Evolutionary conservation across 2,113 vertebrate species (phyloP).

Genomic region (Catharus bicknelli): DNA sequence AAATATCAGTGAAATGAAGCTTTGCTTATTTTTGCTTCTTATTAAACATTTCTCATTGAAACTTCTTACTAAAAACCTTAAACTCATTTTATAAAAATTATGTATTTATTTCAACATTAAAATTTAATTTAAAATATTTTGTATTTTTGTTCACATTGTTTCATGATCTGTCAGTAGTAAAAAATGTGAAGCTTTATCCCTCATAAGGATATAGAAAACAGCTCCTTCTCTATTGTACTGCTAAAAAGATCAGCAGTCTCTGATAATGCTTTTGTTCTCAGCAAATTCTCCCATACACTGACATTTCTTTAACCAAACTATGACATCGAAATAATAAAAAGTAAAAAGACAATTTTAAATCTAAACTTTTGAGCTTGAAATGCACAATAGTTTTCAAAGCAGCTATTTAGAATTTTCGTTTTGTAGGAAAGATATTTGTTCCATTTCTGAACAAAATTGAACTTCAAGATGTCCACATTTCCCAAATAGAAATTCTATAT

Average conservation of each 20-base stretch:
- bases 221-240: not conserved
- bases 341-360: conserved; percentile 13
- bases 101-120: not conserved
- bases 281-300: not conserved
- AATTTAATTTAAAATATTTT: conserved; percentile 14
- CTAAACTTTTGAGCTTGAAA: conserved; percentile 39
- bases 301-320: not conserved
- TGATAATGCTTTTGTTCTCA: conserved; percentile 34
- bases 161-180: not conserved
- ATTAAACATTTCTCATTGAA: not conserved
- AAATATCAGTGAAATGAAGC: not conserved
- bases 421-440: conserved; percentile 45
- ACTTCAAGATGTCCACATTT: conserved; percentile 58
- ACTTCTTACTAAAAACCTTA: not conserved
- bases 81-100: conserved; percentile 1
- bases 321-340: not conserved
- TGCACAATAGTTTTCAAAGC: conserved; percentile 18
- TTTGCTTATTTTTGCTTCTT: not conserved
- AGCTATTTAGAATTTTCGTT: conserved; percentile 37
- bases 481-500: conserved; percentile 55
- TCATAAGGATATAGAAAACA: not conserved
- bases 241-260: conserved; percentile 9
- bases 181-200: not conserved
- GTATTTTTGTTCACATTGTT: conserved; percentile 2
- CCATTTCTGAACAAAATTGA: conserved; percentile 51